Conservation (phyloP, 2,113 vertebrate genomes). For the Azemiops feae region DNA sequence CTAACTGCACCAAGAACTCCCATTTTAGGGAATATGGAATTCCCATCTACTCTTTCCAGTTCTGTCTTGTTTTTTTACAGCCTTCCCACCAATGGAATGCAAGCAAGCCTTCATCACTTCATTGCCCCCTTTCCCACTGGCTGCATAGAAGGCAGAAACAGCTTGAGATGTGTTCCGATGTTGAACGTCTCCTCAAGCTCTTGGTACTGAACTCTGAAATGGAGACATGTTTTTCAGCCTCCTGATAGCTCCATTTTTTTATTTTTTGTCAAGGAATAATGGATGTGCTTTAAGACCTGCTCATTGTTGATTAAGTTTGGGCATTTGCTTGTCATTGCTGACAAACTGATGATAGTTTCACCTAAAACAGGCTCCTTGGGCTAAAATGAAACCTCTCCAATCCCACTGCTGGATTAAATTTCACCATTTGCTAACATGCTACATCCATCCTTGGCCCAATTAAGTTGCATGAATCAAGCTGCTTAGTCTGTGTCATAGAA, state of each 20-base stretch:
- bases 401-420: background rate
- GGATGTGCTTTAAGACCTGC: background rate
- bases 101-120: background rate
- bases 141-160: background rate
- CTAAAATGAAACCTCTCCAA: background rate
- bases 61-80: background rate
- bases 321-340: background rate
- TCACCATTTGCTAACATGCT: background rate
- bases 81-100: background rate
- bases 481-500: background rate
- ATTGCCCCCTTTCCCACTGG: background rate
- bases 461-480: background rate
- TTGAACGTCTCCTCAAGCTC: background rate
- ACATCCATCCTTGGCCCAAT: background rate
- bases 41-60: background rate
- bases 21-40: background rate
- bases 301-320: background rate
- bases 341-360: background rate
- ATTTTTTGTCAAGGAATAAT: background rate
- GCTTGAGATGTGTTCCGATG: background rate
- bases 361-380: background rate
- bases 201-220: background rate
- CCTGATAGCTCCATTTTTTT: background rate
- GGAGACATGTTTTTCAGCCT: background rate
- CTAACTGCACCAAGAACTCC: background rate